Percentiles rank a stretch among this genome's conserved stretches.
Conservation (phyloP, 2,113 vertebrate genomes). For the Lycaon pictus region DNA sequence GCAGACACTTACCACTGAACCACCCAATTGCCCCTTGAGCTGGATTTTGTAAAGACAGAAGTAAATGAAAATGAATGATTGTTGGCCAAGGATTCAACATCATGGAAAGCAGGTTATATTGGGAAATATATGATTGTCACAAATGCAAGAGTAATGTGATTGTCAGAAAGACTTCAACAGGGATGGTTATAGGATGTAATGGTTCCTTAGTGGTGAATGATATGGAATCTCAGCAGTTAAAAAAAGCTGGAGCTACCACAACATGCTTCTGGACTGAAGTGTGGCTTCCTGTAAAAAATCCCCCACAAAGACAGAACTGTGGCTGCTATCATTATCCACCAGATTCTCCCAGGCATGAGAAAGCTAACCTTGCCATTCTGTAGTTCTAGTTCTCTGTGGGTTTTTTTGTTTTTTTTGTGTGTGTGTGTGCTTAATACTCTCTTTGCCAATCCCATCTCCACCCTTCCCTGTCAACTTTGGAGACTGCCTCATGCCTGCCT, state of each 20-base stretch:
- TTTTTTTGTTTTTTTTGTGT: background rate
- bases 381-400: background rate
- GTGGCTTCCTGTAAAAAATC: conserved; percentile 43
- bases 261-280: background rate
- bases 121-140: background rate
- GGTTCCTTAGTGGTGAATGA: background rate
- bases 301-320: background rate
- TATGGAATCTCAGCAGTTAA: background rate
- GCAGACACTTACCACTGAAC: too few species aligned
- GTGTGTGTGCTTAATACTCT: background rate
- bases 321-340: background rate
- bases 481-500: background rate
- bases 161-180: background rate
- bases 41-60: background rate
- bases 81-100: background rate
- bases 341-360: background rate
- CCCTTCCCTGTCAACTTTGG: background rate
- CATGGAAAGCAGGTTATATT: background rate
- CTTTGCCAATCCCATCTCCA: background rate
- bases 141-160: background rate
- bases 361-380: background rate
- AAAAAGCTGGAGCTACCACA: background rate
- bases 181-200: background rate
- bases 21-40: too few species aligned
- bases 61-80: background rate